Conservation (phyloP, 2,797 vertebrate species). For the Pangasius sanitwongsei region DNA sequence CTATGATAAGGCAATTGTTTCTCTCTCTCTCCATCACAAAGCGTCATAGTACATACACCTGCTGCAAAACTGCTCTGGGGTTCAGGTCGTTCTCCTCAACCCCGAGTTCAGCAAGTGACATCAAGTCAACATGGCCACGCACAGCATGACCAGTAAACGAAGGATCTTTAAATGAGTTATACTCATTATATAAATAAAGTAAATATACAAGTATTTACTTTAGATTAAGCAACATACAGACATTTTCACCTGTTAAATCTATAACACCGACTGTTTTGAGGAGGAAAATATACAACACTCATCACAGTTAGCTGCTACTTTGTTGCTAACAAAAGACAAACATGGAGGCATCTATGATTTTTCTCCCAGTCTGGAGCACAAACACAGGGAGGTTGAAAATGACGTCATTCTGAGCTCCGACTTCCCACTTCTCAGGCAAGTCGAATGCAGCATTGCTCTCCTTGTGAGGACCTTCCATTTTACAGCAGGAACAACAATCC, state of each 20-base stretch:
- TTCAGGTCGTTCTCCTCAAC: not conserved
- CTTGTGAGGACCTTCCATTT: not conserved
- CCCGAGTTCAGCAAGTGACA: not conserved
- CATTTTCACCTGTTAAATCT: not conserved
- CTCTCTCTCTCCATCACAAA: not conserved
- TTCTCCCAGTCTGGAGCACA: no score
- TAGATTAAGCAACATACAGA: not conserved
- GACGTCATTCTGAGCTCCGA: not conserved
- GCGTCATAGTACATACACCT: not conserved
- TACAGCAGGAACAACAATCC: not conserved
- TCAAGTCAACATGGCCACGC: not conserved
- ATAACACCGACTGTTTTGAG: not conserved
- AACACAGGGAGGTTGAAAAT: not conserved
- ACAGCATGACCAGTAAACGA: not conserved
- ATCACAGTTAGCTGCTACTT: no score
- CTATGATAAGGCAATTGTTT: not conserved
- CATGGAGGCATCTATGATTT: no score
- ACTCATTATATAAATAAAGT: no score
- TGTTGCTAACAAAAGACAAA: not conserved
- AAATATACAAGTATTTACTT: not conserved
- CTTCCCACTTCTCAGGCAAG: not conserved
- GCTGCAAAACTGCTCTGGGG: not conserved
- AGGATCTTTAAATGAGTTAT: not conserved
- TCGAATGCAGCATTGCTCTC: not conserved
- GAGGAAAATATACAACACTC: not conserved